Base-by-base conservation (phyloP, 2,113 vertebrate species). In the Sebastes schlegelii region DNA sequence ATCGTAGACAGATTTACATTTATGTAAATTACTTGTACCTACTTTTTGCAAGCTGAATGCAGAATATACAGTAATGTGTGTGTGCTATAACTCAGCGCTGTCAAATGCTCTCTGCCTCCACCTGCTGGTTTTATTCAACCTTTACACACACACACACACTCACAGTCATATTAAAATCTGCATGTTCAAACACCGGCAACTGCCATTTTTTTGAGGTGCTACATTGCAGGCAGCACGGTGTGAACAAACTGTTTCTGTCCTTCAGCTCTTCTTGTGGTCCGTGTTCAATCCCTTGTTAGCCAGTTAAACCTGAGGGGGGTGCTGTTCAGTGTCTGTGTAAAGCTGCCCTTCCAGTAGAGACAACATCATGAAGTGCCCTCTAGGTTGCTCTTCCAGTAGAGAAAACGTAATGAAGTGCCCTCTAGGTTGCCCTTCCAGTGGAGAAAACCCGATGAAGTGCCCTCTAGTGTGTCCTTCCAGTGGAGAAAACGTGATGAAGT, bases 61-160 rank as follows among this genome's bases (percentile, higher is more conserved):
- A 66, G 57, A 83, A 16, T 70, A 79, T 79, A 4, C 62, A 45
- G 40, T 34, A 40, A 2, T 9, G 51, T 67, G 46, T 62, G 42
- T 62, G 42, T 17, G 55, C 19, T 45, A 4, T 26, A 6, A 40
- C 52, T 71, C 40, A 71, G n/a, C 72, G 17, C 23, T 16, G 11
- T 64, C 11, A 40, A 63, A 45, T 84, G 58, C 86, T 84, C 74
- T 90, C 84, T 91, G 43, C 58, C 88, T 79, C 86, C 91, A 87
- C 77, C 88, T 92, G 64, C 68, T 89, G 92, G 86, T 34, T 40
- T 61, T 61, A 40, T 8, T 6, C 26, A 16, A 26, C 13, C 23
- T 6, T 61, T 16, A 61, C 60, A 61, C 16, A 16, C 17, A 43
- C 40, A 54, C 17, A 46, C 46, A 13, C 26, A 26, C 23, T 26